These are phyloP conservation scores for Lophius americanus DNA, from an alignment of 2,797 vertebrate genomes.

Conservation along the genomic window DNA sequence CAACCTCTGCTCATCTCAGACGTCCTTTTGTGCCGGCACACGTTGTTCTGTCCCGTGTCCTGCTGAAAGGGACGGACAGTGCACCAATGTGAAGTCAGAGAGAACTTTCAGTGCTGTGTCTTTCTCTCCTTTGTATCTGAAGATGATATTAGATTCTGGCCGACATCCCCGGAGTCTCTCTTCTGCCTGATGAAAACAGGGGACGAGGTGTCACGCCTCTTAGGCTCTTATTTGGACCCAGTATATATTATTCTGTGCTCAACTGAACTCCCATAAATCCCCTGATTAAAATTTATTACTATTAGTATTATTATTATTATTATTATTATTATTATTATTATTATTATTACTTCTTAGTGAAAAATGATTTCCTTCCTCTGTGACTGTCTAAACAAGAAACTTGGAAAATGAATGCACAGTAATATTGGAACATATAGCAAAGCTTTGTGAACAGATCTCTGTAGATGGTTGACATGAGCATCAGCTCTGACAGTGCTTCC, in stretches of 20 bases:
- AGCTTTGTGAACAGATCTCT: too few relatives aligned
- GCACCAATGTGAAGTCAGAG: constrained; percentile 39
- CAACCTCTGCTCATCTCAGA: constrained; percentile 43
- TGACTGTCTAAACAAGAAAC: too few relatives aligned
- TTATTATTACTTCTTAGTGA: too few relatives aligned
- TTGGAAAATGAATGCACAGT: too few relatives aligned
- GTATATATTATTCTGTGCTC: not conserved
- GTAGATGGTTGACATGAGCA: too few relatives aligned
- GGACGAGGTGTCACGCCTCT: not conserved
- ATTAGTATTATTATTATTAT: too few relatives aligned
- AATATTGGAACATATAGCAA: too few relatives aligned
- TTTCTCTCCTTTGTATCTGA: constrained; percentile 24
- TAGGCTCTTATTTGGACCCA: not conserved
- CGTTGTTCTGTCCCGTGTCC: constrained; percentile 60
- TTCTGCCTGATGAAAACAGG: constrained; percentile 16
- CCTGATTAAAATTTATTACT: not conserved
- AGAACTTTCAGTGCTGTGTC: constrained; percentile 36
- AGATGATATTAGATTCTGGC: constrained; percentile 40
- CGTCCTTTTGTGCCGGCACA: constrained; percentile 32
- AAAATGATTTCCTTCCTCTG: too few relatives aligned
- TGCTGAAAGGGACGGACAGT: constrained; percentile 31
- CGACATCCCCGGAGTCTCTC: constrained; percentile 27
- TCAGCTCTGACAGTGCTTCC: too few relatives aligned
- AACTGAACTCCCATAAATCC: not conserved
- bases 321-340: too few relatives aligned